phyloP scores from a whole-genome alignment of 2,797 vertebrate genomes.

The Euphonia xanthogaster region DNA sequence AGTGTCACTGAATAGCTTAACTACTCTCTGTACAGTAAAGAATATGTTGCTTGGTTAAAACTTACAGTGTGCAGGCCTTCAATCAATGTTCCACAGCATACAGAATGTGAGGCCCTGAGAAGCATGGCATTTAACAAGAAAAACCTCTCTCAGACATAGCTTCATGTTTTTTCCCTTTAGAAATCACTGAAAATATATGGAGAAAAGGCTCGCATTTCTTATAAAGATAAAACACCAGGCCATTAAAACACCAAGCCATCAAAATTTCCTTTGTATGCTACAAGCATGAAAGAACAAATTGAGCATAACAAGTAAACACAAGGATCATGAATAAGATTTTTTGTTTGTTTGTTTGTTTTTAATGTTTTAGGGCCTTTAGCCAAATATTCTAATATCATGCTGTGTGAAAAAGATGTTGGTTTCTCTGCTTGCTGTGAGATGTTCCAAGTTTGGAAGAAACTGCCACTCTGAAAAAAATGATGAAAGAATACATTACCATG shows the following conservation, averaged over 20 bases:
- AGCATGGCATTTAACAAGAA: not conserved
- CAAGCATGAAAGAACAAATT: constrained; percentile 26
- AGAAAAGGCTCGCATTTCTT: not conserved
- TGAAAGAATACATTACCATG: constrained; percentile 18
- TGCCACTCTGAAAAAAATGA: not conserved
- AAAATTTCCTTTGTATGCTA: not conserved
- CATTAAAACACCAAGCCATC: not conserved
- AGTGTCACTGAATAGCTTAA: not conserved
- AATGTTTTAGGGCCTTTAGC: constrained; percentile 34
- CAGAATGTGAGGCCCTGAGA: not conserved
- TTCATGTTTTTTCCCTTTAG: not conserved
- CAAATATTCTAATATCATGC: constrained; percentile 31
- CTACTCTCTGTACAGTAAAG: not conserved
- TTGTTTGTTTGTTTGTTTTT: constrained; percentile 20
- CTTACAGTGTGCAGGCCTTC: not conserved
- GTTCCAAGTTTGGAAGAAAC: constrained; percentile 42
- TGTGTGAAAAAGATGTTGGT: constrained; percentile 56
- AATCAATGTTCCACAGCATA: not conserved
- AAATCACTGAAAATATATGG: not conserved
- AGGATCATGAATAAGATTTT: not conserved
- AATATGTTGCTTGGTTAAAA: not conserved
- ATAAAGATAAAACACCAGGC: not conserved
- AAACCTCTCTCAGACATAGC: not conserved
- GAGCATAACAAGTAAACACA: constrained; percentile 18
- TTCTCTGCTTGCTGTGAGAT: constrained; percentile 44